Conservation (phyloP, 2,113 vertebrate species). For the Jaculus jaculus region DNA sequence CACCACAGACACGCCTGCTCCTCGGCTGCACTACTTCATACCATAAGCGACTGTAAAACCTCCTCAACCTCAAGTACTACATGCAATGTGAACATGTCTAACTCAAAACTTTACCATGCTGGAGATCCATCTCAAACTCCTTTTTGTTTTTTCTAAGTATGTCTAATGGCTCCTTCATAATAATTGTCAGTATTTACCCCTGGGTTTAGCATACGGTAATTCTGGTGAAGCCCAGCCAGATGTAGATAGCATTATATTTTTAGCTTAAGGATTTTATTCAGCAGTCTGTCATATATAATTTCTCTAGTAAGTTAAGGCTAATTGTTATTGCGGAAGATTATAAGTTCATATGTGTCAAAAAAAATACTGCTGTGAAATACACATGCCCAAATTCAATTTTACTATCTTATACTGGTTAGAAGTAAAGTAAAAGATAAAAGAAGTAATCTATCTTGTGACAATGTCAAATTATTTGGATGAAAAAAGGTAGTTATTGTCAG, state of each 20-base stretch:
- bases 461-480: neutral
- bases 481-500: neutral
- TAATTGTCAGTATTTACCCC: neutral
- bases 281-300: neutral
- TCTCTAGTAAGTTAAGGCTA: conserved; percentile 17
- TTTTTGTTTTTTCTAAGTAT: neutral
- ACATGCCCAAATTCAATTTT: conserved; percentile 36
- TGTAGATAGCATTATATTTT: neutral
- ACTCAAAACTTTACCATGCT: neutral
- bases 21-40: no score
- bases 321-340: conserved; percentile 34
- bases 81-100: neutral
- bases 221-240: neutral
- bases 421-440: conserved; percentile 12
- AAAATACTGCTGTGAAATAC: conserved; percentile 32
- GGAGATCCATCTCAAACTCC: neutral
- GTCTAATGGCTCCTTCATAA: neutral
- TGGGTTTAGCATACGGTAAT: neutral
- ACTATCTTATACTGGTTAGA: neutral
- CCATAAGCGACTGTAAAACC: neutral
- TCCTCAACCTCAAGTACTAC: neutral
- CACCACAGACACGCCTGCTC: neutral
- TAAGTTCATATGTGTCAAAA: conserved; percentile 5
- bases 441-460: neutral
- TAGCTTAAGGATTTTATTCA: neutral